Evolutionary conservation across 2,113 vertebrate species (phyloP).

Genomic region (Eurypyga helias): DNA sequence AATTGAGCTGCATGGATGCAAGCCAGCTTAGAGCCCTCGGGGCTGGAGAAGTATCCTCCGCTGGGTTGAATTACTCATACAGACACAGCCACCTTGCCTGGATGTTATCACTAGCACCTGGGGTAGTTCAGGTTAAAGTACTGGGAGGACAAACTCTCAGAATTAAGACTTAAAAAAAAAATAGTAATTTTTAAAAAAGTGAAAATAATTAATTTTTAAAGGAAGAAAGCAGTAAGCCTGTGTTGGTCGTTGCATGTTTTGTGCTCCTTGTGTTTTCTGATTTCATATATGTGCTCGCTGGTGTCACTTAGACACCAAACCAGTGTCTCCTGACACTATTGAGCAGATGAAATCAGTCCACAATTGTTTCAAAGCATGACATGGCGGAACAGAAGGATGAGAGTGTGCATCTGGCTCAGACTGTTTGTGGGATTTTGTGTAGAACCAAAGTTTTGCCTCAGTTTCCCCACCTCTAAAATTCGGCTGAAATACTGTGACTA

Average conservation of each 20-base stretch:
- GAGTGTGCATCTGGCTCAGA: neutral
- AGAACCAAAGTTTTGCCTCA: neutral
- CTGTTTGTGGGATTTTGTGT: neutral
- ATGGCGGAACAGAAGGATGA: neutral
- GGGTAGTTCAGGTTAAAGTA: neutral
- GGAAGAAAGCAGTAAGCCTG: neutral
- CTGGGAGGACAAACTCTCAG: fast-evolving
- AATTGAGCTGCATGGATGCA: neutral
- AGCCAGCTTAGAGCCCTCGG: neutral
- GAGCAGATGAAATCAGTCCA: neutral
- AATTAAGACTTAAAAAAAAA: neutral
- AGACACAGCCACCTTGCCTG: neutral
- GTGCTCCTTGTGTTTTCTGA: neutral
- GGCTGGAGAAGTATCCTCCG: neutral
- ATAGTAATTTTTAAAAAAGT: neutral
- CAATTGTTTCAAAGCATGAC: neutral
- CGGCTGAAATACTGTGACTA: neutral
- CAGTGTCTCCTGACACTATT: neutral
- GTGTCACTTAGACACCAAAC: neutral
- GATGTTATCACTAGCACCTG: neutral
- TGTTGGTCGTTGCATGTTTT: neutral
- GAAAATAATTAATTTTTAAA: neutral
- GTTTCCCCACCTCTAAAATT: neutral
- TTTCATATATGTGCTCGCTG: neutral
- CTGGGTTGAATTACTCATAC: neutral